Evolutionary conservation across 2,113 vertebrate genomes (phyloP).

Genomic region (Apodemus speciosus): DNA sequence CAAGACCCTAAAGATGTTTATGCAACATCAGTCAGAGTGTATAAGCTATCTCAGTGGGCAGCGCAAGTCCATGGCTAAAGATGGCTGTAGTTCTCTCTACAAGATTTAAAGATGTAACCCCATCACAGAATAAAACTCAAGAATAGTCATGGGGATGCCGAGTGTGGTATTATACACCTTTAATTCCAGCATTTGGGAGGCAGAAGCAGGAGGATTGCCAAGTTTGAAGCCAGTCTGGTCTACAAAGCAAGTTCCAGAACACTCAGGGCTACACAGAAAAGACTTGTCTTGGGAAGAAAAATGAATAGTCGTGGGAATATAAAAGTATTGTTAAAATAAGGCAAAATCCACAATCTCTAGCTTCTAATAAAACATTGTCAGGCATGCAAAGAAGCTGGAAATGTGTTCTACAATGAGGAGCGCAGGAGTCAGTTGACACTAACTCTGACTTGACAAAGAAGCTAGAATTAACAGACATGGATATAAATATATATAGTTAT

Average conservation of each 20-base stretch:
- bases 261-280: not conserved
- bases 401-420: not conserved
- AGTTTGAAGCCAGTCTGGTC: not conserved
- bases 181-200: not conserved
- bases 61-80: not conserved
- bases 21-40: not conserved
- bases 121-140: not conserved
- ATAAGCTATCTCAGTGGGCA: not conserved
- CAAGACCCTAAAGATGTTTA: not conserved
- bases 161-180: not conserved
- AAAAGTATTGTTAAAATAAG: not conserved
- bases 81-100: not conserved
- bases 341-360: not conserved
- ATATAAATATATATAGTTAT: not conserved
- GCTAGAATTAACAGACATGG: not conserved
- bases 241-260: not conserved
- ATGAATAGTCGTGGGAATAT: not conserved
- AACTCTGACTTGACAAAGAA: slow-evolving; percentile 10
- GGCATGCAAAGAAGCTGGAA: not conserved
- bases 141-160: not conserved
- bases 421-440: not conserved
- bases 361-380: not conserved
- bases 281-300: not conserved
- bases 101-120: not conserved
- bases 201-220: not conserved